Conservation (phyloP, 2,888 invertebrate species). For the Parasteatoda lunata region DNA sequence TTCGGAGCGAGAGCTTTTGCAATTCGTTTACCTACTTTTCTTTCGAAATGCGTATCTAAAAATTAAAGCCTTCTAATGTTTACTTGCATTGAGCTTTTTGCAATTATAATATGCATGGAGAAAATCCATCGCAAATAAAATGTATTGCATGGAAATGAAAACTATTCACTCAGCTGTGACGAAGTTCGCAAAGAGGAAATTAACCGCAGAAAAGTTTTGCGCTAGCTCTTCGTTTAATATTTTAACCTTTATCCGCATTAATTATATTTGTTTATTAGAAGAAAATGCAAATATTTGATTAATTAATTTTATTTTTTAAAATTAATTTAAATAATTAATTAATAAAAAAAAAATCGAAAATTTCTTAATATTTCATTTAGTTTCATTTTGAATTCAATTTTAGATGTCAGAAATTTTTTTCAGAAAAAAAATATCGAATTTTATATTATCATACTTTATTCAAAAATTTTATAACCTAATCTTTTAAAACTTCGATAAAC, state of each 20-base stretch:
- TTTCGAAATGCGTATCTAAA: background rate
- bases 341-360: background rate
- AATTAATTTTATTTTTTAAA: background rate
- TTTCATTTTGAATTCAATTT: background rate
- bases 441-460: background rate
- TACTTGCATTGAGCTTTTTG: background rate
- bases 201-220: background rate
- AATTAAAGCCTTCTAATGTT: background rate
- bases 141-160: background rate
- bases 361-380: background rate
- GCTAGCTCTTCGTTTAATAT: background rate
- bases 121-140: background rate
- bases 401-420: background rate
- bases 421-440: background rate
- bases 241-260: background rate
- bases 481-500: conserved; percentile 42
- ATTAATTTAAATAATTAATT: background rate
- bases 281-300: background rate
- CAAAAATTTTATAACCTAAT: background rate
- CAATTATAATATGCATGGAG: background rate
- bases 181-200: conserved; percentile 3
- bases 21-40: conserved; percentile 37
- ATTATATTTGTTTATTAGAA: background rate
- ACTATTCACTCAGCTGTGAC: background rate
- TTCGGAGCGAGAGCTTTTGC: conserved; percentile 24